phyloP scores from a whole-genome alignment of 1,140 invertebrate species.

The Penaeus vannamei region DNA sequence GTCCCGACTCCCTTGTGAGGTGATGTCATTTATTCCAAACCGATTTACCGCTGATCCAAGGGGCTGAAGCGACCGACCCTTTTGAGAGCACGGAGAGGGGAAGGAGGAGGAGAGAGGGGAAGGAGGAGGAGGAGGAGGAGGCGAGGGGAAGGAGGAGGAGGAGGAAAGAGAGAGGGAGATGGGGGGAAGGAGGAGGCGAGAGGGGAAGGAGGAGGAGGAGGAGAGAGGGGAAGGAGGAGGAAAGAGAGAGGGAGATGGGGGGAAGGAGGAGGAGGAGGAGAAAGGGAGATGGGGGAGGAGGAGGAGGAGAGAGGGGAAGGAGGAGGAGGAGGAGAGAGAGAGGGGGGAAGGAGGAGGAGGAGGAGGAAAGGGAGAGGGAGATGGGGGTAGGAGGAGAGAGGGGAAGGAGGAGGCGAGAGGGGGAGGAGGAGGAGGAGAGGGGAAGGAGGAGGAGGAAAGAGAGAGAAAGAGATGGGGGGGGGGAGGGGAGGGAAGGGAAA shows the following conservation, averaged over 20 bases:
- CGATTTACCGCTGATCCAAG: conserved; percentile 63
- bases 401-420: neutral
- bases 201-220: neutral
- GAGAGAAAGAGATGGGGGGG: neutral
- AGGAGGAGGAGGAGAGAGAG: neutral
- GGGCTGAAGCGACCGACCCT: conserved; percentile 41
- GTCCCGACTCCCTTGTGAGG: conserved; percentile 33
- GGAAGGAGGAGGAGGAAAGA: neutral
- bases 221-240: neutral
- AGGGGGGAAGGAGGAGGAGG: neutral
- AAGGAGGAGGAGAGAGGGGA: neutral
- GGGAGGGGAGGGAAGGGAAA: neutral
- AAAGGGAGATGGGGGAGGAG: neutral
- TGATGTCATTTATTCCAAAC: conserved; percentile 65
- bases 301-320: neutral
- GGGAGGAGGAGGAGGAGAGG: neutral
- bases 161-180: neutral
- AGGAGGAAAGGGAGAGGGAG: neutral
- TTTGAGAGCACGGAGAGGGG: conserved; percentile 35
- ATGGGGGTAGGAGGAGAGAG: neutral
- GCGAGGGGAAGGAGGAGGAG: neutral
- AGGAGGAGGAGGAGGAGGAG: neutral
- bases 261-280: neutral
- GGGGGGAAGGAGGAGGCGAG: neutral
- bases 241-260: neutral